These are phyloP conservation scores for Lymantria monacha DNA, from an alignment of 2,888 invertebrate species.

Conservation along the genomic window DNA sequence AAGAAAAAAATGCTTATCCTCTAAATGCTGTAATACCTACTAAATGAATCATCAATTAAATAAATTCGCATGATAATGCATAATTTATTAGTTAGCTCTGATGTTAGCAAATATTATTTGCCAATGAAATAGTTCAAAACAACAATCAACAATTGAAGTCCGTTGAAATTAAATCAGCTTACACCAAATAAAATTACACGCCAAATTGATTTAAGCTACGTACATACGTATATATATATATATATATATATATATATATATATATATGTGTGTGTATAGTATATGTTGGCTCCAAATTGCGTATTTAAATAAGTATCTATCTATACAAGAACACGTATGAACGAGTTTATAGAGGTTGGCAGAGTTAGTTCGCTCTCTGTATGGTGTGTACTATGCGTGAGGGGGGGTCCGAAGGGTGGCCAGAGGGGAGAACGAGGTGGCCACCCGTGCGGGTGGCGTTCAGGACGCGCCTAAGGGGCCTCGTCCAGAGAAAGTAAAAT, in stretches of 20 bases:
- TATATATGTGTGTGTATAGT: constrained; percentile 24
- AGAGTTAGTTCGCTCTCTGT: constrained; percentile 78
- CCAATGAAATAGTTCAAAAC: constrained; percentile 16
- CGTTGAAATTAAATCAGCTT: constrained; percentile 52
- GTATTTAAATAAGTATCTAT: constrained; percentile 74
- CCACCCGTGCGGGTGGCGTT: constrained; percentile 48
- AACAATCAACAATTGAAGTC: constrained; percentile 26
- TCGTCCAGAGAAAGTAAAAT: constrained; percentile 82
- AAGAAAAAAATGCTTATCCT: too few species aligned
- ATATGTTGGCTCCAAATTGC: constrained; percentile 66
- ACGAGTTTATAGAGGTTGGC: constrained; percentile 73
- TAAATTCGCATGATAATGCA: too few species aligned
- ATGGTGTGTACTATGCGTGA: constrained; percentile 75
- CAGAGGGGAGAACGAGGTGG: constrained; percentile 37
- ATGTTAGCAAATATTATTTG: not conserved
- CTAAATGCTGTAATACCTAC: too few species aligned
- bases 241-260: constrained; percentile 18
- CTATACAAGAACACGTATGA: constrained; percentile 64
- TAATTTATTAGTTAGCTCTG: not conserved
- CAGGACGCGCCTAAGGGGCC: constrained; percentile 72
- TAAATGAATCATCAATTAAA: too few species aligned
- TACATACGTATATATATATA: too few species aligned
- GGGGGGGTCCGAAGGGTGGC: constrained; percentile 54
- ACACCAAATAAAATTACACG: constrained; percentile 57
- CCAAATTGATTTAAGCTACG: constrained; percentile 68